phyloP scores from a whole-genome alignment of 2,888 invertebrate species.

The Autographa pulchrina region DNA sequence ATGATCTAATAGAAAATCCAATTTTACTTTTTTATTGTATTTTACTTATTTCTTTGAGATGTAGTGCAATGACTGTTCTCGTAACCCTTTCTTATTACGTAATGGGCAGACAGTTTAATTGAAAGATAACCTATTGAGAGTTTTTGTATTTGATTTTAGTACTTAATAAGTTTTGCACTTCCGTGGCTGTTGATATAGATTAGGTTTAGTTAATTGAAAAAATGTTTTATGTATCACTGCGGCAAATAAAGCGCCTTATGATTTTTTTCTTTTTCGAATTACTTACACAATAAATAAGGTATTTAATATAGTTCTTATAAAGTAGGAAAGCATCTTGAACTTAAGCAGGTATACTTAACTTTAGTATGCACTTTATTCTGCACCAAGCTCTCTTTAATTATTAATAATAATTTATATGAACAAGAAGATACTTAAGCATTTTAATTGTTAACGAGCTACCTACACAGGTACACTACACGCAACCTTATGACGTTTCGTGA shows the following conservation, averaged over 20 bases:
- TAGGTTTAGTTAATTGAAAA: not conserved
- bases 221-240: too few species aligned
- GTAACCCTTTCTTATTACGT: slow-evolving; percentile 59
- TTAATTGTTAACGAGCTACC: not conserved
- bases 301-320: too few species aligned
- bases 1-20: slow-evolving; percentile 74
- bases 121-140: slow-evolving; percentile 26
- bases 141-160: slow-evolving; percentile 19
- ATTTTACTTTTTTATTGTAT: slow-evolving; percentile 60
- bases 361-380: not conserved
- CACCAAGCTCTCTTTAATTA: not conserved
- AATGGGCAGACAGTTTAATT: slow-evolving; percentile 48
- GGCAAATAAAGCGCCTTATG: too few species aligned
- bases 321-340: not conserved
- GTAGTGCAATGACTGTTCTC: slow-evolving; percentile 58
- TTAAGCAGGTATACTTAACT: not conserved
- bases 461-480: not conserved
- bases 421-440: not conserved
- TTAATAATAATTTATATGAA: not conserved
- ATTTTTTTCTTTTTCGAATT: too few species aligned
- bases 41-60: slow-evolving; percentile 61
- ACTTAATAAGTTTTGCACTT: slow-evolving; percentile 32
- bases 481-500: slow-evolving; percentile 3
- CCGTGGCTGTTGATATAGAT: not conserved
- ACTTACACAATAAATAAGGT: too few species aligned